These are phyloP conservation scores for Bellardia pandia DNA, from an alignment of 2,888 invertebrate species.

Conservation along the genomic window DNA sequence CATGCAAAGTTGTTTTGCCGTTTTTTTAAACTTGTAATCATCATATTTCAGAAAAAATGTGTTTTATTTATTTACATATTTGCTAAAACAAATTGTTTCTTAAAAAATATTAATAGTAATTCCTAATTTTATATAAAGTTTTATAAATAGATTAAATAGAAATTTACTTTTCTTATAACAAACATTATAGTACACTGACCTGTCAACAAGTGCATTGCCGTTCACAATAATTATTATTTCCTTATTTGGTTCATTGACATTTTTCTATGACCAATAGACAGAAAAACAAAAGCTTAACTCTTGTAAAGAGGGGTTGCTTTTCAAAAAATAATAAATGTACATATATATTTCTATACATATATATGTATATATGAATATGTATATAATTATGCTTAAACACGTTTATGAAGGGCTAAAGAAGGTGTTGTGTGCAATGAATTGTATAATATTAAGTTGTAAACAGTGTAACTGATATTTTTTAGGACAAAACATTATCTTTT, in stretches of 20 bases:
- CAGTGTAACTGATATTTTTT: background rate
- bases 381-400: constrained; percentile 41
- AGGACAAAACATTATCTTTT: background rate
- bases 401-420: constrained; percentile 28
- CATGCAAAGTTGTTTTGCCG: constrained; percentile 46
- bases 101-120: background rate
- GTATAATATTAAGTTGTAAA: background rate
- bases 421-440: constrained; percentile 43
- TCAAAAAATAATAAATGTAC: background rate
- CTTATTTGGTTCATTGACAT: constrained; percentile 65
- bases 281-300: constrained; percentile 13
- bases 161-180: background rate
- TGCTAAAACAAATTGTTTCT: too few relatives aligned
- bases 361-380: background rate
- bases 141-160: background rate
- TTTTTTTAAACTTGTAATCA: background rate
- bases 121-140: background rate
- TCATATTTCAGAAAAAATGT: background rate
- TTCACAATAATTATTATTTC: constrained; percentile 45
- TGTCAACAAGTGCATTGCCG: constrained; percentile 52
- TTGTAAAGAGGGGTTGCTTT: constrained; percentile 43
- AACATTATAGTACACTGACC: constrained; percentile 61
- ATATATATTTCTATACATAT: background rate
- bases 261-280: constrained; percentile 34
- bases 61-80: too few relatives aligned